Evolutionary conservation across 35 echinoderm and acorn worm species (phyloP).

Genomic region (Apostichopus japonicus): DNA sequence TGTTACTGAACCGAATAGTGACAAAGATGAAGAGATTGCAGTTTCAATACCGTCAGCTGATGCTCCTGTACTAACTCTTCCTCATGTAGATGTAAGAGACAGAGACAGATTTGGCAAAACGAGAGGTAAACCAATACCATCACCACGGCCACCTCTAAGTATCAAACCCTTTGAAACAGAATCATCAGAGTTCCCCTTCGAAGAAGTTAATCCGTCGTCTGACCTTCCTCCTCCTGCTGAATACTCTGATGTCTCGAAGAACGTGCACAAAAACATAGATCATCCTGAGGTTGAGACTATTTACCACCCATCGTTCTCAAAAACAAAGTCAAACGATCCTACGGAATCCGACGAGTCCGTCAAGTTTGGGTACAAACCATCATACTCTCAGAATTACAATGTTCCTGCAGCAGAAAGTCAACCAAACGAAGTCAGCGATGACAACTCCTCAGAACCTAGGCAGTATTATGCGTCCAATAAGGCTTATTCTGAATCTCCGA

Average conservation of each 20-base stretch:
- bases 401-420: neutral
- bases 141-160: conserved; percentile 24
- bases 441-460: neutral
- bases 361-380: neutral
- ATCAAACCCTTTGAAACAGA: conserved; percentile 29
- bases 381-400: neutral
- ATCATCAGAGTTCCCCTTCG: neutral
- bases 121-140: conserved; percentile 1
- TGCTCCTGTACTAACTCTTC: neutral
- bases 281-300: neutral
- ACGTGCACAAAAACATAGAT: neutral
- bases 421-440: neutral
- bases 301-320: neutral
- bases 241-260: conserved; percentile 30
- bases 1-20: conserved; percentile 36
- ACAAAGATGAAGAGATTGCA: conserved; percentile 4
- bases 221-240: conserved; percentile 31
- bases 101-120: neutral
- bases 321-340: neutral
- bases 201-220: neutral
- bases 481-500: neutral
- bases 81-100: neutral
- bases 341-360: neutral
- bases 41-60: neutral
- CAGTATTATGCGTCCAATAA: neutral